Base-by-base conservation (phyloP, 1,140 invertebrate species). In the Cydia amplana region DNA sequence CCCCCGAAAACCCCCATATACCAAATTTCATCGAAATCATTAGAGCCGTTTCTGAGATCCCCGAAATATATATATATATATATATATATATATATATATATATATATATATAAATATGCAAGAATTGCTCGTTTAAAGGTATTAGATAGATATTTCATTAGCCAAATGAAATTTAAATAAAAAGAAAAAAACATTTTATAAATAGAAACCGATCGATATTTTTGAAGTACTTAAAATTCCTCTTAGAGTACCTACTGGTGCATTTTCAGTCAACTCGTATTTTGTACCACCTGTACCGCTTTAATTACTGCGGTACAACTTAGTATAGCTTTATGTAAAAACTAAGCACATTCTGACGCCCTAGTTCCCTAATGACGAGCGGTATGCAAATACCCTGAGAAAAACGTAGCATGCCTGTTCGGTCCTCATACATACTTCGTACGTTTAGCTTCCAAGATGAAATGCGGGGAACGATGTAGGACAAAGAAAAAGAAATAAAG, bases 261-360 rank as follows among this genome's bases (percentile, higher is more conserved):
- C 10, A 5, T 18, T 60, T 60, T 23, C 16, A 10, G 55, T 2
- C 18, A 12, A 18, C 10, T 60, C 7, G 18, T 60, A 18, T 60
- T 18, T 18, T 60, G 55, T 60, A 60, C 55, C 20, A 9, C 20
- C 55, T 7, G 55, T 60, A 23, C 49, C n/a, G 49, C 20, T 60
- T 23, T 60, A 60, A 60, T 60, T 40, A 70, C 65, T 70, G 65
- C 65, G 32, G 65, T 70, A 70, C 65, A 70, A 40, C 23, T 70
- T 36, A 70, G 65, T 32, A 70, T 70, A 70, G 28, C 23, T 65
- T 36, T 70, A 70, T 70, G 32, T 18, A 70, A 70, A 70, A 70
- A 70, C 25, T 70, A 70, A 70, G 65, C 65, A 70, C 65, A 70
- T 70, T 70, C 65, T 70, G 43, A 70, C n/a, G 65, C 65, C 65